Evolutionary conservation across 2,113 vertebrate species (phyloP), one percentile per base, ranked within the genome.

Genomic region (Actenoides lindsayi): DNA sequence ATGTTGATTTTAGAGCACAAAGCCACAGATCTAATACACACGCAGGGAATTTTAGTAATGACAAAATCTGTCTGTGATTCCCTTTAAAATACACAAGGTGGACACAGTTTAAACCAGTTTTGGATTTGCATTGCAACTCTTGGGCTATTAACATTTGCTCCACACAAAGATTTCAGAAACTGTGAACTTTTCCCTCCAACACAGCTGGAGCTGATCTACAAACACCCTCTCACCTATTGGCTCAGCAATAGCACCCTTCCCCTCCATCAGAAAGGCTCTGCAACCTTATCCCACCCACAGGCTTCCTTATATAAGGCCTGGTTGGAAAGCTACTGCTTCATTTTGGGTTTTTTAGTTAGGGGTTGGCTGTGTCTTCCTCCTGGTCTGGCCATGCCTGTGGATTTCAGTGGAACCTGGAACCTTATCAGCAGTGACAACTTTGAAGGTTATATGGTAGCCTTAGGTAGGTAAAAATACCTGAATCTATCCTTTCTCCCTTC

Each of bases 391-490:
- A 99, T 99, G 99, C 97, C 98, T 24, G 87, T 90, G 35, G 98
- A 98, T 93, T 94, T 99, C 81, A 98, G 95, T 51, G 98, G 99
- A 24, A 99, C 98, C 69, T 99, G 99, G 99, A 98, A 98, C 56
- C 97, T 99, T n/a, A 73, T 98, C 90, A 98, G 98, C 97, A 99
- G 95, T 93, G 98, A 98, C 88, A 99, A 99, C 97, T 97, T 99
- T 33, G 98, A 99, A 35, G 94, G 98, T 51, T 99, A 98, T 73
- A 98, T 99, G 99, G 92, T 97, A 83, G 98, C 98, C 74, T 95
- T 99, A 92, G 99, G 99, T 99, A 97, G 95, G 98, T 87, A 35
- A 39, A 48, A 90, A 81, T 74, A 42, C 1, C 23, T 35, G 3
- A 20, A 68, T 44, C 46, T 90, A 4, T 64, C 42, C 30, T 91